Conservation (phyloP, 1,140 invertebrate species). For the Camponotus pennsylvanicus region DNA sequence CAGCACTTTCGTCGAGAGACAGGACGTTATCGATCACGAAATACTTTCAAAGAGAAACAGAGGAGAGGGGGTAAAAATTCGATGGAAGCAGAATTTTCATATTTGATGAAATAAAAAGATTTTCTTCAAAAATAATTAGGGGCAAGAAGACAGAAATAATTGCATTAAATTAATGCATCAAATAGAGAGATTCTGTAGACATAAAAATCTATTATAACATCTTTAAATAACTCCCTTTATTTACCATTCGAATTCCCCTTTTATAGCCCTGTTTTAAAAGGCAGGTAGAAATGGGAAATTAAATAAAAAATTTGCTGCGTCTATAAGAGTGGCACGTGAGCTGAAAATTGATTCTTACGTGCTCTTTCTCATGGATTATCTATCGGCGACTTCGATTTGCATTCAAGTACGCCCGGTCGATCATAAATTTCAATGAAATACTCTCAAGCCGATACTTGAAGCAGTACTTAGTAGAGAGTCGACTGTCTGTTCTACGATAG, state of each 20-base stretch:
- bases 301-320: conserved; percentile 51
- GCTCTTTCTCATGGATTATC: conserved; percentile 39
- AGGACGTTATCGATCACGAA: background rate
- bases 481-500: conserved; percentile 31
- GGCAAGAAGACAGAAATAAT: background rate
- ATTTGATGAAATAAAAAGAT: background rate
- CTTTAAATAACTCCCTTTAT: conserved; percentile 19
- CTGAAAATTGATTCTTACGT: conserved; percentile 54
- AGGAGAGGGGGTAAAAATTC: too few species aligned
- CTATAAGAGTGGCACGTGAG: conserved; percentile 31
- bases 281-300: conserved; percentile 12
- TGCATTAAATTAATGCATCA: background rate
- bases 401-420: conserved; percentile 60
- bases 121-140: conserved; percentile 22
- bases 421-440: conserved; percentile 69
- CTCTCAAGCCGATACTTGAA: conserved; percentile 54
- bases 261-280: background rate
- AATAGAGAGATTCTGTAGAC: background rate
- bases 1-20: background rate
- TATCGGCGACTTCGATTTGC: conserved; percentile 43
- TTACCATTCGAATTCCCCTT: conserved; percentile 5
- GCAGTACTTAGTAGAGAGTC: conserved; percentile 53
- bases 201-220: background rate
- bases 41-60: background rate
- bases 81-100: background rate